Evolutionary conservation across 2,888 invertebrate genomes (phyloP).

Genomic region (Pyralis farinalis): DNA sequence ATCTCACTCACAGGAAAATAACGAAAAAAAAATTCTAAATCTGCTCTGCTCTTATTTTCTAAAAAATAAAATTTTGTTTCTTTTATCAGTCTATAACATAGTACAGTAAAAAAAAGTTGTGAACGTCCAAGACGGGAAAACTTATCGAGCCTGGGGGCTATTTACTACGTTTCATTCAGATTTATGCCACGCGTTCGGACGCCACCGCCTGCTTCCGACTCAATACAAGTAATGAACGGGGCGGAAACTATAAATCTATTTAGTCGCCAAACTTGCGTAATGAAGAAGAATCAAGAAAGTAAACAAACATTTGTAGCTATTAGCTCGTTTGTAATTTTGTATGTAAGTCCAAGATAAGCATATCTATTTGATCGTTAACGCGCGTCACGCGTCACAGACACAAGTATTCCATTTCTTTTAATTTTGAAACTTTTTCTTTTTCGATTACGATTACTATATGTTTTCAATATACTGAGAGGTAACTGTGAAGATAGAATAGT

Average conservation of each 20-base stretch:
- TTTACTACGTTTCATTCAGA: slow-evolving; percentile 72
- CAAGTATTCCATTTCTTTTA: too few relatives aligned
- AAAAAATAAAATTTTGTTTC: too few relatives aligned
- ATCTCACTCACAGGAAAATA: too few relatives aligned
- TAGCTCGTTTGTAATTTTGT: slow-evolving; percentile 38
- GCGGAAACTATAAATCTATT: slow-evolving; percentile 79
- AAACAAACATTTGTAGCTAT: slow-evolving; percentile 58
- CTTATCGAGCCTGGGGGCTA: slow-evolving; percentile 48
- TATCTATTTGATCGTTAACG: too few relatives aligned
- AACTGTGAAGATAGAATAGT: too few relatives aligned
- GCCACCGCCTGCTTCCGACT: slow-evolving; percentile 38
- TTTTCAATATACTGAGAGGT: too few relatives aligned
- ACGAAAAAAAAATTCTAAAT: too few relatives aligned
- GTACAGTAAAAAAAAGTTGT: slow-evolving; percentile 31
- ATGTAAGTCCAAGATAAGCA: too few relatives aligned
- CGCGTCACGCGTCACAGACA: too few relatives aligned
- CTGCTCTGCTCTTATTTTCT: background rate
- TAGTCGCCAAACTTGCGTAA: slow-evolving; percentile 72
- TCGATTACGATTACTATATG: too few relatives aligned
- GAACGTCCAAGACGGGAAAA: slow-evolving; percentile 46
- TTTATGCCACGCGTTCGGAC: slow-evolving; percentile 64
- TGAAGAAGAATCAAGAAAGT: slow-evolving; percentile 59
- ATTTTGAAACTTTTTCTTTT: too few relatives aligned
- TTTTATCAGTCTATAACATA: too few relatives aligned
- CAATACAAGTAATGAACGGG: slow-evolving; percentile 78